Conservation (phyloP, 2,797 vertebrate genomes). For the Helostoma temminkii region DNA sequence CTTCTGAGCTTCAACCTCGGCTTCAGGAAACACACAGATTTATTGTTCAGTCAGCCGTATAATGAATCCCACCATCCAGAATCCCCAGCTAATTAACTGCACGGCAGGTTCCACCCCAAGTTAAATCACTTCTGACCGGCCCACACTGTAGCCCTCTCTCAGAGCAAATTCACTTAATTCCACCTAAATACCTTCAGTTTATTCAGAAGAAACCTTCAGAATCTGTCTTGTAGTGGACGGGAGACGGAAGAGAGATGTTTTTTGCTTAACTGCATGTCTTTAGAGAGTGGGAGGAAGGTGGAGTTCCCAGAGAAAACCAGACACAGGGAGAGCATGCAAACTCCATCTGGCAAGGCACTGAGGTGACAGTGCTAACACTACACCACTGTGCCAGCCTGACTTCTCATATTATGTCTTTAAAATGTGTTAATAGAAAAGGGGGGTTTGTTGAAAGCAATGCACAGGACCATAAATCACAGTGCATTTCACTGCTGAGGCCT, state of each 20-base stretch:
- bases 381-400: too few relatives aligned
- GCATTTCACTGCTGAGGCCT: not conserved
- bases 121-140: constrained; percentile 37
- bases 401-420: too few relatives aligned
- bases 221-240: too few relatives aligned
- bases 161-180: constrained; percentile 32
- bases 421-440: too few relatives aligned
- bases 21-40: constrained; percentile 46
- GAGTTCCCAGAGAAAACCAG: too few relatives aligned
- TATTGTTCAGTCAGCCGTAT: constrained; percentile 63
- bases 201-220: constrained; percentile 11
- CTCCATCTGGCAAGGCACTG: too few relatives aligned
- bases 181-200: constrained; percentile 10
- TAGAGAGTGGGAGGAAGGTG: too few relatives aligned
- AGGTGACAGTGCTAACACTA: too few relatives aligned
- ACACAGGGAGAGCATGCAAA: too few relatives aligned
- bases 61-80: constrained; percentile 59
- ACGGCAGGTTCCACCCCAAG: constrained; percentile 47
- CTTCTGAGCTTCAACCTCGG: not conserved
- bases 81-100: constrained; percentile 61
- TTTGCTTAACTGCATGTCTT: too few relatives aligned
- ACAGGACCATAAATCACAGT: not conserved
- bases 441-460: too few relatives aligned
- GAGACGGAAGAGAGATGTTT: too few relatives aligned
- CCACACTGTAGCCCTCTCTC: constrained; percentile 8